These are phyloP conservation scores for Passer domesticus DNA, from an alignment of 2,113 vertebrate species.

Conservation along the genomic window DNA sequence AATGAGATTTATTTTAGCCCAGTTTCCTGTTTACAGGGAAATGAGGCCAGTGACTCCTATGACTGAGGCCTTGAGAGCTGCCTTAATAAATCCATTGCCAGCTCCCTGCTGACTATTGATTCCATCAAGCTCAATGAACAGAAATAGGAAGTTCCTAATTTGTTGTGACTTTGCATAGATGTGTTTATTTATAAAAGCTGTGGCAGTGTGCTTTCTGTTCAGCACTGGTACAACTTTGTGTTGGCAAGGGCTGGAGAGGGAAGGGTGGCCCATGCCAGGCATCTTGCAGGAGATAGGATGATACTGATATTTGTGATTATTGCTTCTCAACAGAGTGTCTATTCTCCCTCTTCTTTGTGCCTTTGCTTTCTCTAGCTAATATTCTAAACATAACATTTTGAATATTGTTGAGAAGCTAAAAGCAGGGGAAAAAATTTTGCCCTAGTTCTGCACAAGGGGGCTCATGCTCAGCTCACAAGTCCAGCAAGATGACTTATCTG, in stretches of 20 bases:
- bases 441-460: background rate
- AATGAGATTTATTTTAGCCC: background rate
- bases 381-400: background rate
- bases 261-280: background rate
- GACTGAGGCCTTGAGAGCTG: background rate
- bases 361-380: background rate
- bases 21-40: background rate
- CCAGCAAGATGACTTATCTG: background rate
- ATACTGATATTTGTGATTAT: background rate
- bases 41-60: background rate
- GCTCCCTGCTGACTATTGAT: conserved; percentile 53
- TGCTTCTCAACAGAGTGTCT: background rate
- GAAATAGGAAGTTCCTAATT: conserved; percentile 65
- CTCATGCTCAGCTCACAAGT: background rate
- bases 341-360: background rate
- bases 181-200: conserved; percentile 64
- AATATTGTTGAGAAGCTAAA: background rate
- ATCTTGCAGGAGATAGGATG: background rate
- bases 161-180: conserved; percentile 56
- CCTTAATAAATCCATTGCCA: conserved; percentile 32
- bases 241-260: background rate
- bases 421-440: background rate
- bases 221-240: background rate
- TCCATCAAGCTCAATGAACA: conserved; percentile 55
- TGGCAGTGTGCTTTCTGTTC: background rate